Percentiles rank a stretch among this genome's conserved stretches.
These are phyloP conservation scores for Rhingia rostrata DNA, from an alignment of 2,888 invertebrate genomes.

Conservation along the genomic window DNA sequence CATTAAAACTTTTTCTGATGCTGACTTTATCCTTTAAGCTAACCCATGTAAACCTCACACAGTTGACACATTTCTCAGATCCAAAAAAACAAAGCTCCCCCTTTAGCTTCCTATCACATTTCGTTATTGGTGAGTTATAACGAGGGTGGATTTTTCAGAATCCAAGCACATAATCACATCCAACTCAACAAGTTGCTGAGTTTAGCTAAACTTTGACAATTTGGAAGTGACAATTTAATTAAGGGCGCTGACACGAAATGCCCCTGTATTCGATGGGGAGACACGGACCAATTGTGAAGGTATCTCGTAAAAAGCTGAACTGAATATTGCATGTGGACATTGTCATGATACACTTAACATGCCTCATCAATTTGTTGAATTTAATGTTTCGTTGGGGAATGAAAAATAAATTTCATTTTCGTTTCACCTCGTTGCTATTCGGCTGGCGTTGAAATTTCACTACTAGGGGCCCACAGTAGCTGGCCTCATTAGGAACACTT, in stretches of 20 bases:
- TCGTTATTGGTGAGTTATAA: neutral
- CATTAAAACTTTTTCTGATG: constrained; percentile 19
- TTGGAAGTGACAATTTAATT: constrained; percentile 35
- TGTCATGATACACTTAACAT: neutral
- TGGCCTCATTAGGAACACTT: constrained; percentile 11
- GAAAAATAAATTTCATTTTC: neutral
- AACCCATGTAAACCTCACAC: neutral
- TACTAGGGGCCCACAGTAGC: constrained; percentile 3
- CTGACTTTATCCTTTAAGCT: neutral
- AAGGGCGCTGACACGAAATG: neutral
- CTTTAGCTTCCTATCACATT: constrained; percentile 5
- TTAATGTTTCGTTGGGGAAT: neutral
- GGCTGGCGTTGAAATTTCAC: constrained; percentile 12
- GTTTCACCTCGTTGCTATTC: neutral
- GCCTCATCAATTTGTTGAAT: constrained; percentile 26
- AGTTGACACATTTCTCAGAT: neutral
- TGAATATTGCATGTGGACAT: constrained; percentile 5
- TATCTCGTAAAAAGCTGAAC: neutral
- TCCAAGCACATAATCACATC: neutral
- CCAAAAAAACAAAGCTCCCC: neutral
- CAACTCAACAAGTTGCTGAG: constrained; percentile 44
- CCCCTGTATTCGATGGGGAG: neutral
- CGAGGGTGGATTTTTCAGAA: constrained; percentile 2
- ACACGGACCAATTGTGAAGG: neutral
- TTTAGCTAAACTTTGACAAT: constrained; percentile 41